These are phyloP conservation scores for Trachelus stipa DNA, from an alignment of 2,888 invertebrate species.

Conservation along the genomic window DNA sequence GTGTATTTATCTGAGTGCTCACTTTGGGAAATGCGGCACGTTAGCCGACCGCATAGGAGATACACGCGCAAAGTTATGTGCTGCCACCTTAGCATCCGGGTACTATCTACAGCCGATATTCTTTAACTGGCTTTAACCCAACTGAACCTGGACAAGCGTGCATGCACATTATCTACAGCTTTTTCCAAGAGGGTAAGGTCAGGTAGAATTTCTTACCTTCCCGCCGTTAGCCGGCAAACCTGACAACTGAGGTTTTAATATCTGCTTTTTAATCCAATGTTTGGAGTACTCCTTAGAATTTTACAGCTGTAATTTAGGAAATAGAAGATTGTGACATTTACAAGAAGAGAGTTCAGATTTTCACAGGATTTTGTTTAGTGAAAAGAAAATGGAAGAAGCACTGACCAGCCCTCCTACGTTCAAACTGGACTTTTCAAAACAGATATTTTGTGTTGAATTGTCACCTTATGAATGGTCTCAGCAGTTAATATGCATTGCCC, in stretches of 20 bases:
- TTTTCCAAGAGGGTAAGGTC: no score
- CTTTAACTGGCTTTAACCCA: no score
- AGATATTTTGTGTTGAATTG: slow-evolving; percentile 71
- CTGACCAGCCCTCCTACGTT: slow-evolving; percentile 63
- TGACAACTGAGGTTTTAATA: neutral
- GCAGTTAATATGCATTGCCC: slow-evolving; percentile 73
- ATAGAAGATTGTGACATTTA: neutral
- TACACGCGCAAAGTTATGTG: slow-evolving; percentile 20
- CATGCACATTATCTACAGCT: no score
- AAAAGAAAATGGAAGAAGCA: slow-evolving; percentile 61
- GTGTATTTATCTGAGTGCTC: slow-evolving; percentile 37
- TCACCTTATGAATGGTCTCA: slow-evolving; percentile 76
- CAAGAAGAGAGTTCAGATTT: neutral
- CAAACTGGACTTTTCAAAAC: slow-evolving; percentile 68
- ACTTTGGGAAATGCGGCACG: slow-evolving; percentile 49
- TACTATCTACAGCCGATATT: neutral
- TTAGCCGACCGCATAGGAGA: slow-evolving; percentile 41
- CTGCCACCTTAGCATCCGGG: slow-evolving; percentile 25
- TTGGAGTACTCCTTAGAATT: neutral
- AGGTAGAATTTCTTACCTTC: neutral
- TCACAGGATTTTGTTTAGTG: slow-evolving; percentile 53
- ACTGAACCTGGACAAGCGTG: no score
- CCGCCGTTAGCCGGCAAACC: neutral
- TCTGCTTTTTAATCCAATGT: neutral
- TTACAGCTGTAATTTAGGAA: neutral